phyloP scores from a whole-genome alignment of 2,113 vertebrate genomes.

The Orycteropus afer region DNA sequence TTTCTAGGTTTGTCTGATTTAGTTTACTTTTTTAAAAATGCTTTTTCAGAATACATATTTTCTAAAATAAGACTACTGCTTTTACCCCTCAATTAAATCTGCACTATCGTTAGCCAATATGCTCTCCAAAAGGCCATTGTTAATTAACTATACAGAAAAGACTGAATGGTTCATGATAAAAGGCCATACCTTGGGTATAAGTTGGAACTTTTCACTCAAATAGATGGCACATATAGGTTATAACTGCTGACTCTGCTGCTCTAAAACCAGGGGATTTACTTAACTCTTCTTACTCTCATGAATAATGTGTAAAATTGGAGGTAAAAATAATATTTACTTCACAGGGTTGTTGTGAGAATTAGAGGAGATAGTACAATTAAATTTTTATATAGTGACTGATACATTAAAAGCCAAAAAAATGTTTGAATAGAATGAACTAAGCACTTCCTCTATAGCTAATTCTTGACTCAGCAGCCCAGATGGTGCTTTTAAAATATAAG shows the following conservation, averaged over 20 bases:
- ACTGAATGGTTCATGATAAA: background rate
- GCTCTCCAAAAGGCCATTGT: background rate
- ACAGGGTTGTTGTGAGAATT: background rate
- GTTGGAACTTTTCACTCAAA: accelerated
- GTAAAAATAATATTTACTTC: background rate
- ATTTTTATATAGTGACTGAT: background rate
- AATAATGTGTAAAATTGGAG: background rate
- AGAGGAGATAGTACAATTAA: background rate
- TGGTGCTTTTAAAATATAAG: background rate
- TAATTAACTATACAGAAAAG: background rate
- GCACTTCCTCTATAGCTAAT: background rate
- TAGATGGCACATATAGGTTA: background rate
- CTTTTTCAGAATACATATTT: background rate
- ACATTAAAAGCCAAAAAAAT: background rate
- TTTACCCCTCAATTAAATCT: background rate
- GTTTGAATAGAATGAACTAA: background rate
- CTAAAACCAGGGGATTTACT: background rate
- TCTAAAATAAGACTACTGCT: background rate
- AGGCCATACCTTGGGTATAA: background rate
- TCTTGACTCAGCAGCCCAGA: background rate
- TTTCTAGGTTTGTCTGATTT: background rate
- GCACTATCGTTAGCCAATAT: background rate
- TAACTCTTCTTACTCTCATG: background rate
- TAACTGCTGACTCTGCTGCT: background rate
- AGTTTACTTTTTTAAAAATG: background rate